Evolutionary conservation across 2,797 vertebrate genomes (phyloP).

Genomic region (Numenius phaeopus): DNA sequence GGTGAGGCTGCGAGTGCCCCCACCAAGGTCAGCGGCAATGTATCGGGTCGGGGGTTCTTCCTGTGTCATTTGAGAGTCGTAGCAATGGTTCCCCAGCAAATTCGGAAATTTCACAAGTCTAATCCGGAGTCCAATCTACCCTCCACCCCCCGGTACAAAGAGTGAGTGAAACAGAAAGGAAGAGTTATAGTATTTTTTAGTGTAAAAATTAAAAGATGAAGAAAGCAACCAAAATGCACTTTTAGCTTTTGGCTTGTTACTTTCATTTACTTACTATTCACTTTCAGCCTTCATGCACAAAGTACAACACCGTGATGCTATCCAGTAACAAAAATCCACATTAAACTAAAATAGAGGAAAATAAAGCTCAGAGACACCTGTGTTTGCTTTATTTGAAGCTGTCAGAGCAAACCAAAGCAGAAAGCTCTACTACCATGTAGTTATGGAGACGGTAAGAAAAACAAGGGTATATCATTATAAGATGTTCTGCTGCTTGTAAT

Average conservation of each 20-base stretch:
- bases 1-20: no score
- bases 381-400: background rate
- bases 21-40: fast-evolving
- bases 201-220: background rate
- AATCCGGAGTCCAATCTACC: background rate
- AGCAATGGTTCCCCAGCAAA: background rate
- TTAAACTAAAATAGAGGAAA: background rate
- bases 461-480: background rate
- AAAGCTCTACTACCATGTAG: background rate
- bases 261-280: background rate
- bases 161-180: background rate
- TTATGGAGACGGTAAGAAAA: background rate
- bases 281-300: background rate
- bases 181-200: background rate
- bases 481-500: background rate
- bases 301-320: background rate
- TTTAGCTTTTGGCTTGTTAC: background rate
- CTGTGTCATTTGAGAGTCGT: background rate
- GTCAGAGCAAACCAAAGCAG: background rate
- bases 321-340: background rate
- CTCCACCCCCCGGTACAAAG: background rate
- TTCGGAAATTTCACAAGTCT: background rate
- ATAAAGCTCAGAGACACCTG: background rate
- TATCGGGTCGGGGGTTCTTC: background rate
- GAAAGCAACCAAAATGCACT: background rate